Base-by-base conservation (phyloP, 2,113 vertebrate species). In the Protomyctophum bolini region DNA sequence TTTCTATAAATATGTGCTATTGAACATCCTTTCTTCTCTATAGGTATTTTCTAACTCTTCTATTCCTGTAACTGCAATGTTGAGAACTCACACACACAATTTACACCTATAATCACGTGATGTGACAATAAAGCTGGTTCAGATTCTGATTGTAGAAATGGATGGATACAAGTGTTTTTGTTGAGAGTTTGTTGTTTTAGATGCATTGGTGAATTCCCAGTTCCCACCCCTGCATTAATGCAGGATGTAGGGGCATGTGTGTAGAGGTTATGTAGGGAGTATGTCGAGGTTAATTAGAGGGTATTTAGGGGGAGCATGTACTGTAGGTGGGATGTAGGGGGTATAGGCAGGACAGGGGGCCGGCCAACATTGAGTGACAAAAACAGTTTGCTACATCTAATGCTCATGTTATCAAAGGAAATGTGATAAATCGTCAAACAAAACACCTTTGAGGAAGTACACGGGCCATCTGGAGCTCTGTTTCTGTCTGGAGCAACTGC, bases 401-500 rank as follows among this genome's bases (percentile, higher is more conserved):
- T 76, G 77, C 47, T 75, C 48, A 75, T 81, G 10, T 52, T 76
- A 83, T 80, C 68, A n/a, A 79, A 84, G 80, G 74, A 88, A 76
- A 81, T 52, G 47, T 80, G 87, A 86, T 84, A 85, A 84, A 83
- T 83, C 59, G 67, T 86, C 80, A 62, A 83, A 81, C 73, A 77
- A 81, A 82, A 85, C n/a, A 60, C 70, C 68, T 58, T 74, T 60
- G 49, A 65, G 65, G 80, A 75, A 82, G 75, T 46, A 54, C 62
- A 73, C 12, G 49, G 64, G 63, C 65, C 71, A 80, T 83, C 70
- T 80, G 76, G 73, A 82, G 60, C 50, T 61, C 64, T 58, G 63
- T 70, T 82, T 41, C 33, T 41, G 33, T 41, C 33, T 41, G 33
- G 70, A 83, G 76, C 63, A 80, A 60, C 29, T 12, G 6, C 55